Evolutionary conservation across 2,888 invertebrate species (phyloP), one percentile per base, ranked within the genome.

Genomic region (Celastrina argiolus): DNA sequence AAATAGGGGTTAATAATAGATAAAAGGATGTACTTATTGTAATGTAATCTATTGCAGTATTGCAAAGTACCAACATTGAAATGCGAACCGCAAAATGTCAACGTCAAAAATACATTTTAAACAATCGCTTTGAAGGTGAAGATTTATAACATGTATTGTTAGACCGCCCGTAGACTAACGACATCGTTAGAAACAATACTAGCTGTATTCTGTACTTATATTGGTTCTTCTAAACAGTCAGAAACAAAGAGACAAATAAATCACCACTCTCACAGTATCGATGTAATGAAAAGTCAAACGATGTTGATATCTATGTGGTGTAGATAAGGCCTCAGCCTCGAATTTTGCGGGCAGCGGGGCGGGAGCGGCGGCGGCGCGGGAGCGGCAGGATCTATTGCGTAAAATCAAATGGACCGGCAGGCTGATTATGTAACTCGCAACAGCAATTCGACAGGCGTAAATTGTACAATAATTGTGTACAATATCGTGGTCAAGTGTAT

Each of bases 141-240:
- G 84, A 89, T 90, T 86, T 87, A 89, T 88, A 80, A 83, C 79
- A 78, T 80, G 85, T 83, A 87, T 88, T 82, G 87, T 89, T 88
- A 81, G 89, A 85, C 91, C 91, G 90, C 91, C 90, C 88, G 83
- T 85, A 79, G 84, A 85, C 90, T 91, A 90, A 91, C 89, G 89
- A 91, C 81, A 85, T 89, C 87, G 78, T 89, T 78, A 77, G 77
- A 84, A 81, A 90, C 89, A 90, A 91, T 89, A 83, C 87, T 78
- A 77, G 79, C 79, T 75, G 79, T 80, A 90, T 88, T 88, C 89
- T 90, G 83, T 81, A 86, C 87, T 86, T 87, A 87, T 84, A 85
- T 84, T 78, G 78, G 79, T 77, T 78, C 81, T 79, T 78, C 84
- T 85, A 87, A 90, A 88, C 84, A 88, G 79, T 81, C 87, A 89